phyloP scores from a whole-genome alignment of 1,140 invertebrate species.

The Rhopalosiphum maidis region DNA sequence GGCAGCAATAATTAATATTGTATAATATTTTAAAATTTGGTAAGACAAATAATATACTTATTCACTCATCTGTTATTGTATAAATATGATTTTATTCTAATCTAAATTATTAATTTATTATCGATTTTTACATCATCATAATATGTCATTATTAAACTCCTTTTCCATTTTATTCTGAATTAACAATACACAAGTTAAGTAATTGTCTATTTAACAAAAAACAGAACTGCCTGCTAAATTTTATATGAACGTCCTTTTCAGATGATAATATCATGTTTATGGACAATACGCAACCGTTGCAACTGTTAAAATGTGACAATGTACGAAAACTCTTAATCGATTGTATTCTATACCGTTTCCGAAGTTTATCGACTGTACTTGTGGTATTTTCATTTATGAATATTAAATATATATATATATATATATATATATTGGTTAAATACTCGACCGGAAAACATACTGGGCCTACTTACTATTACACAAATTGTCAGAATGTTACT shows the following conservation, averaged over 20 bases:
- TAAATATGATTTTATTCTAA: too few species aligned
- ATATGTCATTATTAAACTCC: neutral
- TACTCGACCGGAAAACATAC: neutral
- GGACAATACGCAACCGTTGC: neutral
- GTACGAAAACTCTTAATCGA: neutral
- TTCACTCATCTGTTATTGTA: too few species aligned
- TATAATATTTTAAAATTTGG: neutral
- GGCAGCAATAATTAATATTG: neutral
- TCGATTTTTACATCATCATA: neutral
- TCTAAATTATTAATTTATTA: neutral
- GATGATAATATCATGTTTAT: neutral
- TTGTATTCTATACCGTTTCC: neutral
- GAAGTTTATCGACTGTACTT: constrained; percentile 13
- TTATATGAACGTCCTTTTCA: neutral
- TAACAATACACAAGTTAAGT: neutral
- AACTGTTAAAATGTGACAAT: neutral
- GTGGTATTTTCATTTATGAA: neutral
- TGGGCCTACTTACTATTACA: neutral
- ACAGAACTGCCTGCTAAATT: neutral
- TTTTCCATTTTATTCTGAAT: neutral
- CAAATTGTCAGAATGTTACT: neutral
- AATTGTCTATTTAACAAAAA: neutral
- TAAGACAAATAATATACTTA: neutral
- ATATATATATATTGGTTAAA: neutral
- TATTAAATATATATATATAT: too few species aligned